phyloP scores from a whole-genome alignment of 2,797 vertebrate species.

The Hapalemur alaotrensis region DNA sequence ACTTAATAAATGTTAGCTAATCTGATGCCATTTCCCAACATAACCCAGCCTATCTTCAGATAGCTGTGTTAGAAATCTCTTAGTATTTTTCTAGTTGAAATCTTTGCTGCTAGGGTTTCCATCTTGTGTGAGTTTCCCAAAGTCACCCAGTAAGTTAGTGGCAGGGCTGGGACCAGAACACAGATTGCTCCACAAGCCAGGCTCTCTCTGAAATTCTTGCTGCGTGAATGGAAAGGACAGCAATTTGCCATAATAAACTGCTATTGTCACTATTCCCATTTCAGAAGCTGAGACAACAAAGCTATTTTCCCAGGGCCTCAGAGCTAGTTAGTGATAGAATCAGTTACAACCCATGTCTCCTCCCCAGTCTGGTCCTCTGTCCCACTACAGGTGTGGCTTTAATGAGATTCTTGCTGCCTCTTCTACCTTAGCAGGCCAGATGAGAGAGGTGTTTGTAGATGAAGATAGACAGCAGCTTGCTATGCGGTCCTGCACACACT shows the following conservation, averaged over 20 bases:
- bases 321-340: not conserved
- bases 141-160: not conserved
- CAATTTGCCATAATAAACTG: not conserved
- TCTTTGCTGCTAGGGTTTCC: not conserved
- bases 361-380: not conserved
- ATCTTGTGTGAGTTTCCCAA: not conserved
- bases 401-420: not conserved
- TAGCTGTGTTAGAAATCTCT: not conserved
- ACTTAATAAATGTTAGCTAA: not conserved
- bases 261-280: not conserved
- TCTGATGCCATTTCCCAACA: not conserved
- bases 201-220: not conserved
- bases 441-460: not conserved
- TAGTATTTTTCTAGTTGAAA: conserved; percentile 9
- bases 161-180: not conserved
- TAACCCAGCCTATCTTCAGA: not conserved
- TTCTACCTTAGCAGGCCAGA: not conserved
- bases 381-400: not conserved
- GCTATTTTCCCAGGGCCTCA: not conserved
- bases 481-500: not conserved
- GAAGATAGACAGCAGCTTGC: not conserved
- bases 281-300: not conserved
- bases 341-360: not conserved
- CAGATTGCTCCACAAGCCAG: not conserved
- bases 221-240: not conserved